Percentiles rank a stretch among this genome's conserved stretches.
Evolutionary conservation across 2,888 invertebrate species (phyloP).

Genomic region (Artemia sinica): DNA sequence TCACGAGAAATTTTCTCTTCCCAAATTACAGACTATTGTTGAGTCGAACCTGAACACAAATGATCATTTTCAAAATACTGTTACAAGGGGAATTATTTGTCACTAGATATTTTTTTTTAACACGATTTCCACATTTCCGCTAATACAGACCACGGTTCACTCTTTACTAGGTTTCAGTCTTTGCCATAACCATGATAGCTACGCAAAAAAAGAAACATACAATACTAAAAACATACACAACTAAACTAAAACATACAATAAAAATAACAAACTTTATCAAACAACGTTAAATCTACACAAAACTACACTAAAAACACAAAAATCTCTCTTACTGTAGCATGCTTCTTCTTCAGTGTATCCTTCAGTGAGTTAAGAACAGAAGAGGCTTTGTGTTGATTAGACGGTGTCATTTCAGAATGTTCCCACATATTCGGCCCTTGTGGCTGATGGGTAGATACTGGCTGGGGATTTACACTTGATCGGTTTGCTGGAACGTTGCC

Average conservation of each 20-base stretch:
- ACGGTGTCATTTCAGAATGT: conserved; percentile 26
- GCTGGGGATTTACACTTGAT: conserved; percentile 28
- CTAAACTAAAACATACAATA: too few relatives aligned
- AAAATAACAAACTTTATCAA: not conserved
- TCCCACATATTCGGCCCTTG: conserved; percentile 20
- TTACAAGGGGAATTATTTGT: too few relatives aligned
- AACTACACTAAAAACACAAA: not conserved
- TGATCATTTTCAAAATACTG: conserved; percentile 4
- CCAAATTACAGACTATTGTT: too few relatives aligned
- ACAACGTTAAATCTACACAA: not conserved
- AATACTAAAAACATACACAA: too few relatives aligned
- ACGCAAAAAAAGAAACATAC: too few relatives aligned
- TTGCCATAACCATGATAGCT: too few relatives aligned
- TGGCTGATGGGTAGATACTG: conserved; percentile 21
- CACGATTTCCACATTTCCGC: too few relatives aligned
- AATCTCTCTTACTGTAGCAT: conserved; percentile 34
- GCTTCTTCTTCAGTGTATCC: conserved; percentile 36
- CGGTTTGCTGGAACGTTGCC: conserved; percentile 30
- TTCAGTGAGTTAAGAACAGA: conserved; percentile 18
- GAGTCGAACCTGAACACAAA: conserved; percentile 16
- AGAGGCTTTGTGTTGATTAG: conserved; percentile 5
- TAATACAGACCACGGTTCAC: too few relatives aligned
- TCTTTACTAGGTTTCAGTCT: too few relatives aligned
- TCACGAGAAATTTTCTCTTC: too few relatives aligned
- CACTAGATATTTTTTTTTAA: too few relatives aligned